Evolutionary conservation across 2,888 invertebrate species (phyloP), one percentile per base, ranked within the genome.

Genomic region (Choristoneura rosaceana): DNA sequence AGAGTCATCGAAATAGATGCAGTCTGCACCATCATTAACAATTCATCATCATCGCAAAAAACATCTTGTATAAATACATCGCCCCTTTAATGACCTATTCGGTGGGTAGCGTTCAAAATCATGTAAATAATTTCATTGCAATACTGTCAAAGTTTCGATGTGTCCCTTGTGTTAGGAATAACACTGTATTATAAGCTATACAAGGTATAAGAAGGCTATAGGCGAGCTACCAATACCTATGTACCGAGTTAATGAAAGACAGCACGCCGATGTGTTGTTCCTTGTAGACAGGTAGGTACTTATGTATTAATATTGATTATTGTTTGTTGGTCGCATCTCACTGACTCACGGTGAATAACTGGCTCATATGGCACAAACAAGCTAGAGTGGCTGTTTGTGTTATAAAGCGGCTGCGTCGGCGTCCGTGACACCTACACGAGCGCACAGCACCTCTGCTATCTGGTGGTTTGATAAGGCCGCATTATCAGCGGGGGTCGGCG

Each of bases 351-450:
- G 84, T 82, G 81, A 82, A 85, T 82, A 81, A 83, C 87, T 86
- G 83, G 82, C 81, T 83, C 83, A 80, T 84, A 81, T 84, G 81
- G 79, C 82, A 85, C 84, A 87, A 89, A 90, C 86, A 88, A 86
- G 84, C 80, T 82, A 80, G 78, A 83, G 84, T 84, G 86, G 87
- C 82, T 86, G 82, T 83, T 84, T 85, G 82, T 83, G 86, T 84
- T 85, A 84, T 85, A 83, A 84, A 84, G 77, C 84, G 82, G 77
- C 78, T 78, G 80, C 82, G 83, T 80, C 83, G 89, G 82, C 84
- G 93, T 91, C 92, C 93, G 86, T 93, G 93, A 93, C 92, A 93
- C 89, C 91, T 92, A 91, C 90, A 90, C 87, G 90, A 90, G 87
- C 90, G 84, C 81, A 80, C 90, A 92, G 91, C 93, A 93, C 93